Base-by-base conservation (phyloP, 37 sponge, comb jelly and placozoan genomes). In the Bolinopsis microptera region DNA sequence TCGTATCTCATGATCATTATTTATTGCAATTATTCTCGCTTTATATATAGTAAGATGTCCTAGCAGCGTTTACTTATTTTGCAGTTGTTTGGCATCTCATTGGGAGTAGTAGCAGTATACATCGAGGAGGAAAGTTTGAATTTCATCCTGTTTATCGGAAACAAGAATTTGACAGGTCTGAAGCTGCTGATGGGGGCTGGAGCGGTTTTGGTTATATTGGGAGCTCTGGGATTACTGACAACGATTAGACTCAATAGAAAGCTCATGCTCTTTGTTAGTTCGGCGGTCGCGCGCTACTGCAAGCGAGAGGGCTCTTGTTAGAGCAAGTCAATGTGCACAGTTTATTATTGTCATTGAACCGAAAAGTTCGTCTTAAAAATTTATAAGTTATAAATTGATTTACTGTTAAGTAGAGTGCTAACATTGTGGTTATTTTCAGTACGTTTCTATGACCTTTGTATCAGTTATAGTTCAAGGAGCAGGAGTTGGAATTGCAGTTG, bases 151-250 rank as follows among this genome's bases (percentile, higher is more conserved):
- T 72, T 72, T 72, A 72, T 72, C 18, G 75, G 75, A n/a, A 21
- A 72, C 31, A 72, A n/a, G 31, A 72, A 72, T 72, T n/a, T 72
- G 3, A 72, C 75, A 5, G 75, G 75, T 23, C 26, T 72, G 26
- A 72, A 72, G 75, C 75, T 72, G 75, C 31, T 72, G 31, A 72
- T 72, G 75, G 75, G 75, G 13, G 75, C 75, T 24, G 75, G 75
- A 30, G 75, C n/a, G 26, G 26, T n/a, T 28, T 28, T 72, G 26
- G 75, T 72, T 3, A 3, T 72, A 72, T 21, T 72, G 75, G 75
- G 75, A 72, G 75, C 75, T n/a, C 75, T 72, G 5, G 75, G 75
- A 30, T 28, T 72, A 30, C 75, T 72, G 31, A 72, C 75, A 5
- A 72, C 75, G 2, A 21, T 72, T 2, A 5, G 75, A 72, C 26